These are phyloP conservation scores for Siphonodentalium dalli DNA, from an alignment of 2,888 invertebrate genomes.

Conservation along the genomic window DNA sequence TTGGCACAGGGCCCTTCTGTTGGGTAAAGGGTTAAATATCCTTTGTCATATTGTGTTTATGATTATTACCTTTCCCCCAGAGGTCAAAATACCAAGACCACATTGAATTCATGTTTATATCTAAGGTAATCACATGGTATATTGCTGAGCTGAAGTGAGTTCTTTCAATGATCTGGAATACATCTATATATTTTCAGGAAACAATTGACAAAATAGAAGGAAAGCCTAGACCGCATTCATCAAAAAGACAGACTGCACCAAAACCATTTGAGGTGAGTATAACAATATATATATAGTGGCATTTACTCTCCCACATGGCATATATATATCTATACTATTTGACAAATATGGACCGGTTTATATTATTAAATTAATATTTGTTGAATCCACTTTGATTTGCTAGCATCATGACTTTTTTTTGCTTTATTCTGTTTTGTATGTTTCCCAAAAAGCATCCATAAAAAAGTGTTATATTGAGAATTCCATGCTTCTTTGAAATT, in stretches of 20 bases:
- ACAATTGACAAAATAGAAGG: constrained; percentile 31
- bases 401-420: not conserved
- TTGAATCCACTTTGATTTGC: not conserved
- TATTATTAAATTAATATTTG: not conserved
- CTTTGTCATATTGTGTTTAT: no score
- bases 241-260: constrained; percentile 35
- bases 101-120: no score
- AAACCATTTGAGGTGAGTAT: constrained; percentile 40
- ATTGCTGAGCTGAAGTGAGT: no score
- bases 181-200: constrained; percentile 30
- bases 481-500: no score
- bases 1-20: no score
- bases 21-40: no score
- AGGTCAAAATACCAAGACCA: no score
- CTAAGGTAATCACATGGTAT: no score
- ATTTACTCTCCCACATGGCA: not conserved
- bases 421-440: constrained; percentile 1
- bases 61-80: no score
- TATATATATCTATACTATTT: not conserved
- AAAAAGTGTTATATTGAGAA: no score
- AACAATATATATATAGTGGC: not conserved
- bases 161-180: no score
- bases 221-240: constrained; percentile 13
- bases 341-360: not conserved
- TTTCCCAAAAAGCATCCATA: no score